Base-by-base conservation (phyloP, 2,797 vertebrate genomes). In the Sebastes kiyomatsui region DNA sequence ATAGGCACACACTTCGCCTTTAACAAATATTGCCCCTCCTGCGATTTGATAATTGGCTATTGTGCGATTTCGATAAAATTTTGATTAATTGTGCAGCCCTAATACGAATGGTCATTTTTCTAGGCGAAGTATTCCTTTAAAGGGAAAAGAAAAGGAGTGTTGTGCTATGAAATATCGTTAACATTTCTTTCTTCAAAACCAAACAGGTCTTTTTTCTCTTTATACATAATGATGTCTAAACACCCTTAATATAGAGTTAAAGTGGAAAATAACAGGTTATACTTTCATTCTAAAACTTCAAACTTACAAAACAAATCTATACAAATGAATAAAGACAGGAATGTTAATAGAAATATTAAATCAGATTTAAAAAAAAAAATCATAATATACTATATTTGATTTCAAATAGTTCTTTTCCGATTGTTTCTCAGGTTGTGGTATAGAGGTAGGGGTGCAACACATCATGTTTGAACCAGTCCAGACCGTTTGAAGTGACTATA, bases 371-470 rank as follows among this genome's bases (percentile, higher is more conserved):
- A 52, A 77, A 33, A 42, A 52, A 77, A 33, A 77, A 83, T 82
- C 30, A 66, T 64, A 67, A 83, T 71, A 79, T 86, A 77, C 65
- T 81, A 79, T 76, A 62, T 82, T 75, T 54, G 5, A 75, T 72
- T 67, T 82, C 27, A 77, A 42, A 68, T 62, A 67, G 27, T 64
- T 79, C 0, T 81, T 85, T 83, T 81, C 30, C n/a, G n/a, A 73
- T 73, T 61, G 28, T 83, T 86, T 81, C 10, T 78, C 61, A 67
- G 62, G 23, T 87, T 79, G 74, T 75, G 54, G 32, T 73, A 49
- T 35, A 65, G 73, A 87, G 76, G 82, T 79, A 85, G 71, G 46
- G 33, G 4, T 72, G 70, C 11, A 18, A 61, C 56, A 75, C 54
- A 68, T 78, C 52, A 42, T 54, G 42, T 76, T 38, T 61, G 18